phyloP scores from a whole-genome alignment of 1,140 invertebrate species.

The Vanessa atalanta region DNA sequence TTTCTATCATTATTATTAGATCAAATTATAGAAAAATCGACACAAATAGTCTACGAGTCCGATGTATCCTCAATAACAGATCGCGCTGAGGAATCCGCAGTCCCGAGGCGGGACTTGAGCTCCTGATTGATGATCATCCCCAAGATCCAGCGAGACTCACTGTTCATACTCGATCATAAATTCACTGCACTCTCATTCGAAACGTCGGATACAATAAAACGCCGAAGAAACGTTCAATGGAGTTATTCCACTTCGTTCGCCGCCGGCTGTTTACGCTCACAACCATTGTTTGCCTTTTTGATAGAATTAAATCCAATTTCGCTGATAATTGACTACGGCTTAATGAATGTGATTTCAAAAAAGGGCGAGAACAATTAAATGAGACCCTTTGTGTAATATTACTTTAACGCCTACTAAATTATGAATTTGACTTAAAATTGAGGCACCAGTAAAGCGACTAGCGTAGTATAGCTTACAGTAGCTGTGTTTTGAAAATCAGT shows the following conservation, averaged over 20 bases:
- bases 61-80: constrained; percentile 1
- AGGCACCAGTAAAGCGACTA: too few relatives aligned
- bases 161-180: constrained; percentile 31
- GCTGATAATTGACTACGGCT: constrained; percentile 19
- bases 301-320: constrained; percentile 16
- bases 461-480: too few relatives aligned
- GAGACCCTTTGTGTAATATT: neutral
- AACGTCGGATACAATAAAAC: constrained; percentile 12
- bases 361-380: constrained; percentile 11
- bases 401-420: neutral
- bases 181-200: constrained; percentile 30
- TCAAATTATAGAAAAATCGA: neutral
- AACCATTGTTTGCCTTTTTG: constrained; percentile 20
- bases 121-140: constrained; percentile 28
- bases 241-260: constrained; percentile 21
- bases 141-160: constrained; percentile 2
- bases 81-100: neutral
- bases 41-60: neutral
- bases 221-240: constrained; percentile 11
- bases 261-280: neutral
- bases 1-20: neutral
- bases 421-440: neutral
- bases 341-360: constrained; percentile 27
- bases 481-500: too few relatives aligned
- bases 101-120: constrained; percentile 5